A percentile compares a stretch with the other conserved stretches of the same genome.
These are phyloP conservation scores for Octopus sinensis DNA, from an alignment of 1,140 invertebrate species.

Conservation along the genomic window DNA sequence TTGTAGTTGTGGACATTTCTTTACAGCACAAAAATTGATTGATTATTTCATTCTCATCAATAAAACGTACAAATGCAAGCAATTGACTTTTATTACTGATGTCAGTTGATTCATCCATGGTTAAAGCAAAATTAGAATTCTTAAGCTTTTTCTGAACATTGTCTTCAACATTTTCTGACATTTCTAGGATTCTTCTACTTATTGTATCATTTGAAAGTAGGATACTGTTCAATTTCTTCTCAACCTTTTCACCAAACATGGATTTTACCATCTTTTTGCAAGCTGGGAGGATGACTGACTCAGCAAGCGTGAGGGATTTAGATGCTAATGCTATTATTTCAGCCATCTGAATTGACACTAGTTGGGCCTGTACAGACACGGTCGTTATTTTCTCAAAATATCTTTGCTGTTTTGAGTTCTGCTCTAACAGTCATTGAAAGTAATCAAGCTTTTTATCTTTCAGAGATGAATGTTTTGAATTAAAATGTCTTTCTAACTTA, in stretches of 20 bases:
- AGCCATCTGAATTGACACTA: not conserved
- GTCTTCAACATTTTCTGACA: not conserved
- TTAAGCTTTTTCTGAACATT: not conserved
- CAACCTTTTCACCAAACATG: not conserved
- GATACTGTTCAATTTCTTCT: not conserved
- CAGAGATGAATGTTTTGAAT: not conserved
- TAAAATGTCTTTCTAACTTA: not conserved
- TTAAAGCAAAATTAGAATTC: constrained; percentile 2
- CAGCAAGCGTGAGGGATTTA: not conserved
- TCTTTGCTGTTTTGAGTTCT: not conserved
- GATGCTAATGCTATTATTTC: not conserved
- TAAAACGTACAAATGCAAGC: not conserved
- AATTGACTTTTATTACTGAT: not conserved
- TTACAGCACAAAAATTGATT: not conserved
- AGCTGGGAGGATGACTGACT: not conserved
- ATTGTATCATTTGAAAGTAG: not conserved
- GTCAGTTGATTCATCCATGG: not conserved
- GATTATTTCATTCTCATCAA: not conserved
- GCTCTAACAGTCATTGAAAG: not conserved
- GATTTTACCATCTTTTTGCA: not conserved
- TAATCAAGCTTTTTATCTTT: not conserved
- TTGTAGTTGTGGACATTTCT: not conserved
- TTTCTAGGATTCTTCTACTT: not conserved
- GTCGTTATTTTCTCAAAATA: not conserved
- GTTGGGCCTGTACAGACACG: not conserved